Base-by-base conservation (phyloP, 2,113 vertebrate genomes). In the Rattus norvegicus region DNA sequence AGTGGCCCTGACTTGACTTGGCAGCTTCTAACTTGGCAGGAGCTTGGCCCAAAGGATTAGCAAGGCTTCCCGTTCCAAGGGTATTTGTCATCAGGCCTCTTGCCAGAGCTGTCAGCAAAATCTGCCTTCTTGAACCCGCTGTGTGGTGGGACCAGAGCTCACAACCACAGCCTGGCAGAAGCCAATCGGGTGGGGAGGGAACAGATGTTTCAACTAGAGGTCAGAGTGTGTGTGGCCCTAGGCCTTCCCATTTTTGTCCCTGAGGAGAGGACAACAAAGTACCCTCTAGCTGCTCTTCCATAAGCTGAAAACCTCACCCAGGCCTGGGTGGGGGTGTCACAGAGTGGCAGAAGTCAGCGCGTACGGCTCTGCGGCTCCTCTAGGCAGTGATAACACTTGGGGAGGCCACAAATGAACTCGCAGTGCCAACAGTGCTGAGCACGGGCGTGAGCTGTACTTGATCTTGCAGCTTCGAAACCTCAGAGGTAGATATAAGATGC, bases 81-180 rank as follows among this genome's bases (percentile, higher is more conserved):
- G 90, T 49, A 63, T 97, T 96, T 96, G 87, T 97, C 97, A 97
- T 91, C 61, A 39, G 30, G 20, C 80, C 61, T 91, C 95, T 90
- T 94, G 98, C 95, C 97, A 97, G 9, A 0, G 81, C 72, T 7
- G 85, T 96, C 94, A 97, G 97, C 97, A 98, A 98, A 97, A 96
- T 75, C 96, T 96, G 95, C 94, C 97, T 96, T 96, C 1, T 1
- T 96, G 95, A 96, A 63, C 93, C 94, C 91, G 56, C 85, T 75
- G 70, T 49, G 96, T 84, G 93, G 89, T 49, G 67, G 90, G 67
- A 56, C 80, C 85, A 47, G 70, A 69, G 52, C 89, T 95, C 77
- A 13, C 26, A 56, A 39, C 26, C 43, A 26, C 12, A 84, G 61
- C 63, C 91, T 14, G 1, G 20, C 30, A 69, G 89, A 63, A 92